A percentile compares a stretch with the other conserved stretches of the same genome.
These are phyloP conservation scores for Drosophila kurseongensis DNA, from an alignment of 1,140 invertebrate species.

Conservation along the genomic window DNA sequence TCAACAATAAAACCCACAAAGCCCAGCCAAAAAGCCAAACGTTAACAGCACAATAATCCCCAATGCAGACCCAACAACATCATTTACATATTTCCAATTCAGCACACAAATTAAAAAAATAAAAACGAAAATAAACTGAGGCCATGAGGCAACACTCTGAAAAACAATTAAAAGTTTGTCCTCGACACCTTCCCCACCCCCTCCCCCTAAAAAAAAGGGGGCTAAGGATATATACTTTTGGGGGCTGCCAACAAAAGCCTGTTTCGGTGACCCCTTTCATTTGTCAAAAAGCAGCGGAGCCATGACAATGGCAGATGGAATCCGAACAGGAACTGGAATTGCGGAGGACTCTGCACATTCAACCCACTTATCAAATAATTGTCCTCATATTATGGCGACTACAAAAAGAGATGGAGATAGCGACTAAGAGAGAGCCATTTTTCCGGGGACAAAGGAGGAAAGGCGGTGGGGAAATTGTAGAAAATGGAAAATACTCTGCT, in stretches of 20 bases:
- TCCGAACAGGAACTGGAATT: not conserved
- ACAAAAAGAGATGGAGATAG: constrained; percentile 47
- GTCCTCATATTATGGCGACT: constrained; percentile 75
- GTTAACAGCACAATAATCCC: constrained; percentile 43
- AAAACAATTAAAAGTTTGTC: constrained; percentile 82
- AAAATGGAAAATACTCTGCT: constrained; percentile 72
- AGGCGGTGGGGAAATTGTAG: constrained; percentile 23
- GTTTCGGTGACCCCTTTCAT: constrained; percentile 65
- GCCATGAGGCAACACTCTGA: constrained; percentile 41
- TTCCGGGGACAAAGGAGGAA: constrained; percentile 3
- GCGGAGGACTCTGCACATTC: constrained; percentile 48
- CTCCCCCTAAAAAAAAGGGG: not conserved
- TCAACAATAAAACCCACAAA: constrained; percentile 15
- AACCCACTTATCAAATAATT: constrained; percentile 81
- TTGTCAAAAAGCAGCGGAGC: constrained; percentile 53
- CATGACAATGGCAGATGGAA: constrained; percentile 51
- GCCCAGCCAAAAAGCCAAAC: constrained; percentile 33
- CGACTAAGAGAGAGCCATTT: constrained; percentile 24
- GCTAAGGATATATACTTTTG: constrained; percentile 20
- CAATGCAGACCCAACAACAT: constrained; percentile 36
- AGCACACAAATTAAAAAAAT: constrained; percentile 57
- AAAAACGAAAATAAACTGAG: constrained; percentile 36
- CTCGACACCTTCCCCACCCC: constrained; percentile 47
- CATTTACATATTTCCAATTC: constrained; percentile 81
- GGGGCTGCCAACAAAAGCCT: constrained; percentile 25